Conservation (phyloP, 2,113 vertebrate genomes). For the Prochilodus magdalenae region DNA sequence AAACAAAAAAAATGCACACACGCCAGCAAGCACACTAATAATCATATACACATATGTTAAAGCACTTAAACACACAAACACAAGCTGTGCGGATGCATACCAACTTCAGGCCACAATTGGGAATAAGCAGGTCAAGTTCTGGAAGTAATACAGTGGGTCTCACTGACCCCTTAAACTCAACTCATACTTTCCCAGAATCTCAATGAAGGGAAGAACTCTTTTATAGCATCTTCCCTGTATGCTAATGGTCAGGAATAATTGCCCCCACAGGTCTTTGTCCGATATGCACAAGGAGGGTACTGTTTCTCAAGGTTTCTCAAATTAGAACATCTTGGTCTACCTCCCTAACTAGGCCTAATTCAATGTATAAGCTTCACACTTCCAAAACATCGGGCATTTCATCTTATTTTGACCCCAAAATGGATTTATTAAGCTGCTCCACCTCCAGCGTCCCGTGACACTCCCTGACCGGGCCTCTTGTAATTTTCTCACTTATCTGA, state of each 20-base stretch:
- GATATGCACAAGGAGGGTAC: constrained; percentile 44
- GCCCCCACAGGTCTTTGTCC: constrained; percentile 26
- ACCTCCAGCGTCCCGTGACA: constrained; percentile 35
- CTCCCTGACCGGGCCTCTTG: neutral
- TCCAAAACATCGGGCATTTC: constrained; percentile 14
- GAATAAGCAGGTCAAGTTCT: neutral
- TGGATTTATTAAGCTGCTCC: constrained; percentile 27
- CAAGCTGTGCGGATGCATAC: neutral
- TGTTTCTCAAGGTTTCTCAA: constrained; percentile 36
- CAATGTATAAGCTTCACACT: constrained; percentile 30
- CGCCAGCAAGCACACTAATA: constrained; percentile 15
- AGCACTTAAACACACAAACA: constrained; percentile 33
- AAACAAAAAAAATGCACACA: constrained; percentile 55
- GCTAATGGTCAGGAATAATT: constrained; percentile 31
- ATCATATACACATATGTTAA: constrained; percentile 38
- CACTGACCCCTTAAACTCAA: neutral
- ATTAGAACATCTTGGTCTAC: constrained; percentile 21
- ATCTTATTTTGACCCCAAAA: constrained; percentile 38
- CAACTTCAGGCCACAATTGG: neutral
- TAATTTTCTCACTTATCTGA: neutral
- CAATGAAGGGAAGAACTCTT: constrained; percentile 42
- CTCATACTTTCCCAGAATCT: neutral
- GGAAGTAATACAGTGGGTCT: neutral
- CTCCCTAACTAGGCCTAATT: constrained; percentile 26
- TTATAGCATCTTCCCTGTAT: constrained; percentile 40